phyloP scores from a whole-genome alignment of 2,888 invertebrate species.

The Agriopis leucophaearia region DNA sequence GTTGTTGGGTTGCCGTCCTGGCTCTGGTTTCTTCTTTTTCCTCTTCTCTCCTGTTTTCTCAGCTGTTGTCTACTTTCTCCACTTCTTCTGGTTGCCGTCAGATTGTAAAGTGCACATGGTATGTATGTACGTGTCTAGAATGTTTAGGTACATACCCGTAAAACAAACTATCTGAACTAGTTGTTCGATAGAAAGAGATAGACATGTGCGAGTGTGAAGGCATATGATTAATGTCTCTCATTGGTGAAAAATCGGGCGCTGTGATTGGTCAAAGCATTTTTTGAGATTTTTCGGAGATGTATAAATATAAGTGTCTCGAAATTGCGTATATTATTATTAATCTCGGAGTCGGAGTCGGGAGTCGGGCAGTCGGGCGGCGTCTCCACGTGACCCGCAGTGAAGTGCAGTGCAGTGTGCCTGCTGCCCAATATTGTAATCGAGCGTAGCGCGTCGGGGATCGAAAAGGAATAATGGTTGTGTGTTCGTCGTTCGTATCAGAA shows the following conservation, averaged over 20 bases:
- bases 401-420: neutral
- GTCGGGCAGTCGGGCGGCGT: constrained; percentile 45
- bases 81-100: no score
- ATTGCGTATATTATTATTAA: constrained; percentile 39
- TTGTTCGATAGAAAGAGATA: neutral
- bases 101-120: no score
- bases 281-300: neutral
- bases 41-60: no score
- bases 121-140: no score
- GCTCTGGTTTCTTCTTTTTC: no score
- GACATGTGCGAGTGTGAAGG: neutral
- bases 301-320: constrained; percentile 10
- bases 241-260: constrained; percentile 9
- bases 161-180: neutral
- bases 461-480: no score
- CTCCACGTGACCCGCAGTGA: neutral
- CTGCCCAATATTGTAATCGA: no score
- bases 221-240: neutral
- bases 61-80: no score
- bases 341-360: constrained; percentile 57
- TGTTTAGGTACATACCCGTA: neutral
- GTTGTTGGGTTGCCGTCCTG: no score
- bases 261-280: constrained; percentile 5
- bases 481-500: no score
- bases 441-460: no score